Conservation (phyloP, 2,888 invertebrate species). For the Chymomyza fuscimana region DNA sequence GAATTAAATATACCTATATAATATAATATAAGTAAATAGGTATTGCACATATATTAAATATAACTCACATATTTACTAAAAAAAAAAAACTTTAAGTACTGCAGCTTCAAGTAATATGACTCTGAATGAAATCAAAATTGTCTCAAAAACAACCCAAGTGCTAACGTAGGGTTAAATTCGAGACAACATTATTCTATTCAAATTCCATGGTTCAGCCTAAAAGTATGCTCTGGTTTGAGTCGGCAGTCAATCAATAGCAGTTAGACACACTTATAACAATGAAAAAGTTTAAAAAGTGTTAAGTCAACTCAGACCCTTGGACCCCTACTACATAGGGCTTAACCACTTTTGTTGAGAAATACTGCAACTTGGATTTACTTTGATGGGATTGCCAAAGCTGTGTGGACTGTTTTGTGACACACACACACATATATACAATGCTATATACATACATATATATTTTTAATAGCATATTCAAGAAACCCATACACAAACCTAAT, state of each 20-base stretch:
- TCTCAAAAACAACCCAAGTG: background rate
- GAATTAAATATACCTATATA: too few species aligned
- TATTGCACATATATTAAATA: too few species aligned
- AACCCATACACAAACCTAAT: conserved; percentile 23
- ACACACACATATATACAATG: conserved; percentile 39
- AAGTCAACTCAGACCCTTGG: conserved; percentile 66
- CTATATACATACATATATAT: conserved; percentile 15
- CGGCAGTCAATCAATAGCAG: conserved; percentile 1
- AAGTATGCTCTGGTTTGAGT: conserved; percentile 40
- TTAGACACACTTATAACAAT: conserved; percentile 47
- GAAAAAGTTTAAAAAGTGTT: conserved; percentile 73
- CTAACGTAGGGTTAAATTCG: background rate
- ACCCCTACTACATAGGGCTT: conserved; percentile 39
- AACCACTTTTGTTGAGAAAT: conserved; percentile 61
- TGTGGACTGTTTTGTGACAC: background rate
- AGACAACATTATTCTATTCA: background rate
- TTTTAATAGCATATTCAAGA: conserved; percentile 66
- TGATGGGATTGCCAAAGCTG: conserved; percentile 47
- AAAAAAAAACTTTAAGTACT: too few species aligned
- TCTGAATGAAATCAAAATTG: background rate
- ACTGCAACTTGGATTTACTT: conserved; percentile 70
- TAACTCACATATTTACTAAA: too few species aligned
- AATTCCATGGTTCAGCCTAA: conserved; percentile 29
- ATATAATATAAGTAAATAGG: too few species aligned
- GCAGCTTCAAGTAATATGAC: background rate